Evolutionary conservation across 2,113 vertebrate genomes (phyloP), one percentile per base, ranked within the genome.

Genomic region (Trochalopteron elliotii): DNA sequence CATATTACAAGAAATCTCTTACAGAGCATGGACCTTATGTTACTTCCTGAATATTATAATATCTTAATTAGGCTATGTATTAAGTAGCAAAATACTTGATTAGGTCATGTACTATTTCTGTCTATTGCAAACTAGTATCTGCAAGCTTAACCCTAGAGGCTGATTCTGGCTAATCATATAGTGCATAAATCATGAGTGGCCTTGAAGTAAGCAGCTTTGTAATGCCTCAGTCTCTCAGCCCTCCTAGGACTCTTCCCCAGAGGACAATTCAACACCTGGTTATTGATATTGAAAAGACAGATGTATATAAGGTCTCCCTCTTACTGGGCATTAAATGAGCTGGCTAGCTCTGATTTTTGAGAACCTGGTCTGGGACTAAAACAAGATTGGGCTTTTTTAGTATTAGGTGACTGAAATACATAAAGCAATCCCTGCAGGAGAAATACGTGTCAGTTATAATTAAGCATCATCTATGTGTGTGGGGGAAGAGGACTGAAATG

Each of bases 81-180:
- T 90, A 74, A 96, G 68, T 55, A 88, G 83, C 52, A 95, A 95
- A 91, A 85, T 88, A 67, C 27, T 79, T 70, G 67, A 69, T 93
- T 95, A 94, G 70, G 88, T 94, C 83, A 88, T 63, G 80, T 91
- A 57, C 84, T 83, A 71, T 93, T 92, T 94, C 82, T 87, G 78
- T 87, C 75, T 83, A 4, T 57, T 52, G 16, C 59, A 85, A 92
- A 79, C 74, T 45, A 63, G 53, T 82, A 47, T 67, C 63, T 87
- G 50, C 70, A 88, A 90, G 63, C 65, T 95, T 91, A 94, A 72
- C 83, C 83, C 65, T 84, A 52, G 65, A 75, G 83, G 83, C 47
- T 89, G 89, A 87, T 84, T 91, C 81, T 68, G 40, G 44, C 69
- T 91, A 64, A 77, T 92, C 56, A 70, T 56, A 75, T 14, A 33